Evolutionary conservation across 2,797 vertebrate genomes (phyloP), one percentile per base, ranked within the genome.

Genomic region (Pempheris klunzingeri): DNA sequence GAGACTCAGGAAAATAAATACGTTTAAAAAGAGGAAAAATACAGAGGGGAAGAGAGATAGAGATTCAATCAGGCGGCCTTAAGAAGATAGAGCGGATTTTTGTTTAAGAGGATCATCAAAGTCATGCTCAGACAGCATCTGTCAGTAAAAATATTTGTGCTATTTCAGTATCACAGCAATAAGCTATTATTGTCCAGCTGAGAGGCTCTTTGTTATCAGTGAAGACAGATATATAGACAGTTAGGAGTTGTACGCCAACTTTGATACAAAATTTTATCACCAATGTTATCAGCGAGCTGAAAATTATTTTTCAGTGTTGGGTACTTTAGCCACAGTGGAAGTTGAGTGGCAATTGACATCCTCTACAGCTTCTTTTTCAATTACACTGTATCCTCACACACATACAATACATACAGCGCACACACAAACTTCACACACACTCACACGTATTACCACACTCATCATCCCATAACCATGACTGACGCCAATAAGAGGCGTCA

Each of bases 81-180:
- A 83, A 90, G 89, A 90, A 88, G 87, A 91, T 82, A 67, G 70
- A 87, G 79, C 14, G 8, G 80, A 81, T 90, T 87, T 85, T 81
- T 82, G 52, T 79, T 71, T 89, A 89, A 87, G 84, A 85, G 88
- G 84, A 88, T 92, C 80, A 87, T 88, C 84, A 79, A 78, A 84
- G 86, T 91, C 71, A 58, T 75, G 74, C 76, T 87, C 82, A 80
- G 74, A 85, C 82, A 83, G 74, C 85, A 77, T 87, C 83, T 90
- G 77, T 83, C 81, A 82, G 87, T 87, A 83, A 74, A 86, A 69
- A 71, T 82, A 83, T 88, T 80, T 84, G 67, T 76, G 64, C 74
- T 88, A 78, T 90, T 90, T 83, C 71, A 60, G 79, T 66, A 62
- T 75, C 55, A 17, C 39, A 39, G 58, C 67, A 77, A 66, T 62